Percentiles rank a stretch among this genome's conserved stretches.
Conservation (phyloP, 2,113 vertebrate species). For the Protomyctophum bolini region DNA sequence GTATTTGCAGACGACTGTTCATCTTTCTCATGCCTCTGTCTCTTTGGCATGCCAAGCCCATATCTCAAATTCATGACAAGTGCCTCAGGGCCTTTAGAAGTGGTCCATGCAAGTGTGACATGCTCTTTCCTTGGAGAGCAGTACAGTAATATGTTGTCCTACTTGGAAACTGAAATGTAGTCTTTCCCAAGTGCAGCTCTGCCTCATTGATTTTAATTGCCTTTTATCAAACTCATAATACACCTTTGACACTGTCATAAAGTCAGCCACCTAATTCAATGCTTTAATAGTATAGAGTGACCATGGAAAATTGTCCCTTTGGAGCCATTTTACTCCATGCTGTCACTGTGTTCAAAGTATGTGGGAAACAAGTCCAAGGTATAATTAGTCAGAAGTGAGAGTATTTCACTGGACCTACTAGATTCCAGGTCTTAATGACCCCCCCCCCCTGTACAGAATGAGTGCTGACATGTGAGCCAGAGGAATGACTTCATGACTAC, state of each 20-base stretch:
- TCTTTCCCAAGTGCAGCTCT: neutral
- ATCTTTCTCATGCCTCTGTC: slow-evolving; percentile 24
- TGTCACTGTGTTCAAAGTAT: slow-evolving; percentile 9
- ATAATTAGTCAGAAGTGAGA: slow-evolving; percentile 3
- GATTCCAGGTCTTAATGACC: slow-evolving; percentile 15
- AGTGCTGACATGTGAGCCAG: slow-evolving; percentile 30
- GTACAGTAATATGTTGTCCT: neutral
- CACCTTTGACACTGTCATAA: slow-evolving; percentile 3
- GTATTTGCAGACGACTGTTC: neutral
- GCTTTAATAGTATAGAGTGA: neutral
- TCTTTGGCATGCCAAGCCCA: slow-evolving; percentile 25
- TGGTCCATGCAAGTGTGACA: slow-evolving; percentile 8
- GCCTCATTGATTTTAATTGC: neutral
- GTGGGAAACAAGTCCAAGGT: slow-evolving; percentile 13
- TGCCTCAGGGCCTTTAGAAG: slow-evolving; percentile 30
- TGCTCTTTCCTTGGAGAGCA: slow-evolving; percentile 5
- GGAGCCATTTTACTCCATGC: too few relatives aligned
- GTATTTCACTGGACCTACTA: slow-evolving; percentile 16
- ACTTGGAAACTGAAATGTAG: slow-evolving; percentile 18
- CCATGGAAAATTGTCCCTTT: neutral
- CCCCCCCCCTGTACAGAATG: slow-evolving; percentile 7
- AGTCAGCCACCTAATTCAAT: neutral
- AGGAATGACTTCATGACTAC: slow-evolving; percentile 47
- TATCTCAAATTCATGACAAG: slow-evolving; percentile 26
- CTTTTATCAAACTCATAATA: slow-evolving; percentile 1